A percentile compares a stretch with the other conserved stretches of the same genome.
These are phyloP conservation scores for Carapus acus DNA, from an alignment of 2,797 vertebrate species.

Conservation along the genomic window DNA sequence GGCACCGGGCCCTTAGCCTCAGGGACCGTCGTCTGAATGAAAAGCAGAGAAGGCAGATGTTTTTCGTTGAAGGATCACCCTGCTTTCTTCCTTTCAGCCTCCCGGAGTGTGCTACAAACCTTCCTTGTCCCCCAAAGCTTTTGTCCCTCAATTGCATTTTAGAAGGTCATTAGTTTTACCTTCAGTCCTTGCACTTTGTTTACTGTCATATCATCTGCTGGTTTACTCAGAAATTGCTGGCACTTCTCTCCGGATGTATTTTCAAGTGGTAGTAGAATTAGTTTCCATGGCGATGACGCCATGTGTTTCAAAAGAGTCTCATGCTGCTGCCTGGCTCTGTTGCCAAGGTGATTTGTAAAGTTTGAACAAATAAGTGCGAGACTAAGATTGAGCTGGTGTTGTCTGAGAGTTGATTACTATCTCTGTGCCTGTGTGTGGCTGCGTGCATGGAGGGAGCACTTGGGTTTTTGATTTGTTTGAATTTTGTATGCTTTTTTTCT, in stretches of 20 bases:
- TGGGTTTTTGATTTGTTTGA: no score
- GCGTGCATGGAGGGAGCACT: neutral
- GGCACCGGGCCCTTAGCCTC: constrained; percentile 24
- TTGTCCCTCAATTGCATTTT: constrained; percentile 7
- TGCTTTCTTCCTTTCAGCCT: neutral
- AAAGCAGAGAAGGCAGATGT: constrained; percentile 53
- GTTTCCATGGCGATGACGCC: constrained; percentile 32
- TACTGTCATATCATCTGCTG: constrained; percentile 1
- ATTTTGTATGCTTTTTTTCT: no score
- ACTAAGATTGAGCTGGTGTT: neutral
- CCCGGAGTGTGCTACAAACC: neutral
- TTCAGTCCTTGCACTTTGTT: neutral
- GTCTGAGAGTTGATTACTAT: neutral
- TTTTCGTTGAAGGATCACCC: constrained; percentile 23
- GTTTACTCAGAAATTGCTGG: neutral
- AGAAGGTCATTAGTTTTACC: constrained; percentile 3
- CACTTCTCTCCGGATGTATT: neutral
- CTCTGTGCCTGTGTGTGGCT: neutral
- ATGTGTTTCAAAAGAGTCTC: neutral
- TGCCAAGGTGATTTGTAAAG: constrained; percentile 24
- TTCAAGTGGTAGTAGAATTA: neutral
- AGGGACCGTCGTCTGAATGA: constrained; percentile 44
- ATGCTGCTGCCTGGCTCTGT: constrained; percentile 13
- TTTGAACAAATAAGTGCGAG: constrained; percentile 1
- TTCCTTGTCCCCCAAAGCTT: neutral